phyloP scores from a whole-genome alignment of 2,888 invertebrate genomes.

The Calameuta idolon region DNA sequence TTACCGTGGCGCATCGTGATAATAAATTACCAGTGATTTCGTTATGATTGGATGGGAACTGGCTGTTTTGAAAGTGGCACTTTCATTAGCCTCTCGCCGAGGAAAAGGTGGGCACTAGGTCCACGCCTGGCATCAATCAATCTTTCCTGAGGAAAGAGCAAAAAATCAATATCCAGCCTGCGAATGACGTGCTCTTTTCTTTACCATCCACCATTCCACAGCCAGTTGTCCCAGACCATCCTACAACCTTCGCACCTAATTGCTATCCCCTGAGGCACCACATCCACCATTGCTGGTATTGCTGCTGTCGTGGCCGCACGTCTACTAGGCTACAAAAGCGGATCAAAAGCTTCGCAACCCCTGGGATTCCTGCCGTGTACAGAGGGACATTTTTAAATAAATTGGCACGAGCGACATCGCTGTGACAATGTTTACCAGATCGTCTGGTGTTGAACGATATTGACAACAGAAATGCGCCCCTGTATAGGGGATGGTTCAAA shows the following conservation, averaged over 20 bases:
- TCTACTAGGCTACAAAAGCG: background rate
- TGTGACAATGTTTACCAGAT: background rate
- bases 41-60: conserved; percentile 3
- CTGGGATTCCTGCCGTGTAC: background rate
- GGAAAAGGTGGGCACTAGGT: background rate
- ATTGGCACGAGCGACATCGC: background rate
- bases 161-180: conserved; percentile 20
- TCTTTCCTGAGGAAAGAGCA: conserved; percentile 15
- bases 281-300: background rate
- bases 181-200: conserved; percentile 13
- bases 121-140: conserved; percentile 16
- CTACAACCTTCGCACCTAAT: conserved; percentile 18
- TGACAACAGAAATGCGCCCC: background rate
- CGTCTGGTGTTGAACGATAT: background rate
- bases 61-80: conserved; percentile 14
- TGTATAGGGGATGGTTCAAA: background rate
- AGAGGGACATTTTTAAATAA: background rate
- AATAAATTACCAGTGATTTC: conserved; percentile 3
- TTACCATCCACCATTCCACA: conserved; percentile 11
- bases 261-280: conserved; percentile 13
- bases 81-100: conserved; percentile 9
- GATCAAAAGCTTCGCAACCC: background rate
- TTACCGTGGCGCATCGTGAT: background rate
- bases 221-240: conserved; percentile 20
- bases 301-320: background rate